Percentiles rank a stretch among this genome's conserved stretches.
Conservation (phyloP, 2,888 invertebrate species). For the Craniophora ligustri region DNA sequence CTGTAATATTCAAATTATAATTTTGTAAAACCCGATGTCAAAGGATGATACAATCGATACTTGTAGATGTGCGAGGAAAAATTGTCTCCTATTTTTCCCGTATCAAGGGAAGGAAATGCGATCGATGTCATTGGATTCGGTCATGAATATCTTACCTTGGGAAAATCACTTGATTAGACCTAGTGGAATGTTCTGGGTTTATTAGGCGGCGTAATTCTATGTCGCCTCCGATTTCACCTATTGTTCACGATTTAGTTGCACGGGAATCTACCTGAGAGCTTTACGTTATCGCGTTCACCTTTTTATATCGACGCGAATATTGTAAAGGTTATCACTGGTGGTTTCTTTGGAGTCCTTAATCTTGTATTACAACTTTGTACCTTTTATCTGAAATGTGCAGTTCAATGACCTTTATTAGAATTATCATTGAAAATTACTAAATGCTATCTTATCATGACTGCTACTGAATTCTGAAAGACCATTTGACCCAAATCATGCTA, state of each 20-base stretch:
- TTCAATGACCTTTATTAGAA: conserved; percentile 69
- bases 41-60: conserved; percentile 40
- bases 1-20: conserved; percentile 47
- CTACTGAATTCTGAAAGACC: conserved; percentile 39
- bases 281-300: conserved; percentile 65
- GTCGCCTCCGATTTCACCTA: conserved; percentile 78
- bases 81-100: conserved; percentile 62
- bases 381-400: conserved; percentile 47
- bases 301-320: conserved; percentile 68
- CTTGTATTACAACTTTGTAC: conserved; percentile 38
- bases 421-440: conserved; percentile 62
- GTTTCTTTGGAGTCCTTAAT: conserved; percentile 42
- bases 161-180: conserved; percentile 58
- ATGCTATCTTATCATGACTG: conserved; percentile 56
- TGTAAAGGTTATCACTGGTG: conserved; percentile 68
- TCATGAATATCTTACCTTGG: conserved; percentile 81
- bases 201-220: conserved; percentile 62
- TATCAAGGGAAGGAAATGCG: conserved; percentile 68
- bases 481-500: conserved; percentile 41
- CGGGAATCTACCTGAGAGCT: conserved; percentile 69
- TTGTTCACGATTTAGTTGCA: conserved; percentile 75
- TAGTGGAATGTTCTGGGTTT: conserved; percentile 70
- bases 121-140: conserved; percentile 82
- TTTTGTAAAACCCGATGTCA: conserved; percentile 30
- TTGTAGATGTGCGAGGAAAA: conserved; percentile 55